These are phyloP conservation scores for Spilogale gracilis DNA, from an alignment of 2,113 vertebrate genomes.

Conservation along the genomic window DNA sequence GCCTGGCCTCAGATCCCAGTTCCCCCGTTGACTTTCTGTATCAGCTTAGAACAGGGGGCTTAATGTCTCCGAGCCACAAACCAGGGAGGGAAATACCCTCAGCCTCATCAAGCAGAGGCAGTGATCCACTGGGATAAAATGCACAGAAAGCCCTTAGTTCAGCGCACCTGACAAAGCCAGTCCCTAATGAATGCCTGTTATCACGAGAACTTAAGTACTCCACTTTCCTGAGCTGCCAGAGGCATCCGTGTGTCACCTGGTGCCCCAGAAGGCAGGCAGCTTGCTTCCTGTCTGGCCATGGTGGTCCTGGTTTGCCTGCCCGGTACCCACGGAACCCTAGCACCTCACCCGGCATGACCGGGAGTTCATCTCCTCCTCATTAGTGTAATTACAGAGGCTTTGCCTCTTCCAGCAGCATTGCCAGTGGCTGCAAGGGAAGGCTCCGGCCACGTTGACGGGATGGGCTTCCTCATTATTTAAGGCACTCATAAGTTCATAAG, in stretches of 20 bases:
- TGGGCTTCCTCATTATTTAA: not conserved
- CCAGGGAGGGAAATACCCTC: not conserved
- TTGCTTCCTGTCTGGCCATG: accelerated
- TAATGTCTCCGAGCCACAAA: not conserved
- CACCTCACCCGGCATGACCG: not conserved
- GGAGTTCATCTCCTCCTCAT: not conserved
- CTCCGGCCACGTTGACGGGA: not conserved
- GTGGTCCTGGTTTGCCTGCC: not conserved
- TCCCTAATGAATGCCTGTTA: not conserved
- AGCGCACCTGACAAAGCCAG: not conserved
- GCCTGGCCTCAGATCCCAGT: not conserved
- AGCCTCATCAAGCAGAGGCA: not conserved
- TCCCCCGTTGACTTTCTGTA: accelerated
- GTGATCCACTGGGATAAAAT: too few relatives aligned
- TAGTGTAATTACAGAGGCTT: slow-evolving; percentile 1
- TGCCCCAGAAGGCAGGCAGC: accelerated
- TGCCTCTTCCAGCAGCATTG: not conserved
- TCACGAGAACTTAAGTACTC: not conserved
- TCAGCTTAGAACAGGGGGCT: not conserved
- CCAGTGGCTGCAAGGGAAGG: not conserved
- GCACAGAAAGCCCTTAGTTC: not conserved
- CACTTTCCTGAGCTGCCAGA: not conserved
- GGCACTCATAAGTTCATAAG: not conserved
- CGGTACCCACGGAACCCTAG: not conserved
- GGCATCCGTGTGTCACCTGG: not conserved